These are phyloP conservation scores for Sceliomorpha sp. DNA, from an alignment of 2,888 invertebrate species.

Conservation along the genomic window DNA sequence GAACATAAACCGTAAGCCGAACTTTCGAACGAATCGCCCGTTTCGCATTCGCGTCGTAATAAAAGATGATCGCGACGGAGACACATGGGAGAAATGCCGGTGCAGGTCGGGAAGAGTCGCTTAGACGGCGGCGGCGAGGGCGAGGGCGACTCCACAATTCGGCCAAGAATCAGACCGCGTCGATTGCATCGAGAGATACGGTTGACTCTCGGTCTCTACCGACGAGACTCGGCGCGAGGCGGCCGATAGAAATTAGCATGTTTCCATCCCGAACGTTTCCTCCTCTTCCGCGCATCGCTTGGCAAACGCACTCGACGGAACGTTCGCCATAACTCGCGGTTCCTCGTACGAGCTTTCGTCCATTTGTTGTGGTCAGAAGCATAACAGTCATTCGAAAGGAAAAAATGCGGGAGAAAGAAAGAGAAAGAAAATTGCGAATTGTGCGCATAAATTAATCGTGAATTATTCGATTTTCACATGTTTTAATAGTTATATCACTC, in stretches of 20 bases:
- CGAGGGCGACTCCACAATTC: too few relatives aligned
- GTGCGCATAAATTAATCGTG: too few relatives aligned
- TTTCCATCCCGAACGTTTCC: constrained; percentile 46
- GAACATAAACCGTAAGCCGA: too few relatives aligned
- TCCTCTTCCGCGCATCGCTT: constrained; percentile 52
- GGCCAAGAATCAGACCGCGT: constrained; percentile 48
- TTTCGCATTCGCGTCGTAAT: too few relatives aligned
- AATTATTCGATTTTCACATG: too few relatives aligned
- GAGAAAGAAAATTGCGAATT: not conserved
- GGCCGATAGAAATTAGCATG: constrained; percentile 41
- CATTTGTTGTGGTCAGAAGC: constrained; percentile 21
- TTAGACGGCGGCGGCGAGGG: too few relatives aligned
- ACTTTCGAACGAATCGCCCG: too few relatives aligned
- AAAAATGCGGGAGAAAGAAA: constrained; percentile 1
- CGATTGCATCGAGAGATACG: constrained; percentile 35
- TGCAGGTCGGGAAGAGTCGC: too few relatives aligned
- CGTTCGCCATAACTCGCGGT: constrained; percentile 32
- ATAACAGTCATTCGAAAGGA: too few relatives aligned
- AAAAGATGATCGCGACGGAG: too few relatives aligned
- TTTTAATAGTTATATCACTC: too few relatives aligned
- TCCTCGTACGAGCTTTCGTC: constrained; percentile 41
- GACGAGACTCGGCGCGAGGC: constrained; percentile 8
- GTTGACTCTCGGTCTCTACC: constrained; percentile 47
- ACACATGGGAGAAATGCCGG: too few relatives aligned
- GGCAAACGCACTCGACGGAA: constrained; percentile 48